A percentile compares a stretch with the other conserved stretches of the same genome.
phyloP scores from a whole-genome alignment of 2,888 invertebrate species.

The Caenorhabditis doughertyi region DNA sequence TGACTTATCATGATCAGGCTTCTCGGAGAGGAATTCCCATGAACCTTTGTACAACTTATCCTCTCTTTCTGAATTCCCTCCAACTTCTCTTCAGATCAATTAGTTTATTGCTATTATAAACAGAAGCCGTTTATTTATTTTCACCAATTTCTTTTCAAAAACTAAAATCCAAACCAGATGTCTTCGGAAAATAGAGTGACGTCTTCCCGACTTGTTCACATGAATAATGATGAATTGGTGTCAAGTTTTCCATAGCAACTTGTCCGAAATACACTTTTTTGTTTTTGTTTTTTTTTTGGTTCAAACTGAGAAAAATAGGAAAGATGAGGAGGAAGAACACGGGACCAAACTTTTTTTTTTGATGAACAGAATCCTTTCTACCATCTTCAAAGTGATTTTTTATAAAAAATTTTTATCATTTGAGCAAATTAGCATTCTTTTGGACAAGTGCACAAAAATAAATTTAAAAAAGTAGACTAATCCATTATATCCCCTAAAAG shows the following conservation, averaged over 20 bases:
- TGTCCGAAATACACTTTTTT: not conserved
- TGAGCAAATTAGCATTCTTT: not conserved
- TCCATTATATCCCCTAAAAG: conserved; percentile 10
- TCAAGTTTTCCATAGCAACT: not conserved
- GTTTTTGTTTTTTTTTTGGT: too few species aligned
- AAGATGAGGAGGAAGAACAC: not conserved
- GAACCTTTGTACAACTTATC: too few species aligned
- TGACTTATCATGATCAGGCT: too few species aligned
- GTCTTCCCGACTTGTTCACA: conserved; percentile 1
- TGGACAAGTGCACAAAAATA: conserved; percentile 1
- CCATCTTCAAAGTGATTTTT: too few species aligned
- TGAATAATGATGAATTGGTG: conserved; percentile 25
- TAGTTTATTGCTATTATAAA: not conserved
- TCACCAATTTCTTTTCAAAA: conserved; percentile 6
- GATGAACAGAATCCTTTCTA: too few species aligned
- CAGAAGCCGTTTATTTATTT: conserved; percentile 32
- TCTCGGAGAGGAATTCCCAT: too few species aligned
- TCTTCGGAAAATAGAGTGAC: not conserved
- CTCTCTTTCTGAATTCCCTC: not conserved
- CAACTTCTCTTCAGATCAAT: not conserved
- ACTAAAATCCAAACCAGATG: not conserved
- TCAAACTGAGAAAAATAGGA: not conserved
- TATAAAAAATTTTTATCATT: too few species aligned
- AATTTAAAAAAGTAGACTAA: conserved; percentile 19
- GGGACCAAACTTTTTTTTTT: too few species aligned